Base-by-base conservation (phyloP, 2,113 vertebrate genomes). In the Triplophysa tibetana region DNA sequence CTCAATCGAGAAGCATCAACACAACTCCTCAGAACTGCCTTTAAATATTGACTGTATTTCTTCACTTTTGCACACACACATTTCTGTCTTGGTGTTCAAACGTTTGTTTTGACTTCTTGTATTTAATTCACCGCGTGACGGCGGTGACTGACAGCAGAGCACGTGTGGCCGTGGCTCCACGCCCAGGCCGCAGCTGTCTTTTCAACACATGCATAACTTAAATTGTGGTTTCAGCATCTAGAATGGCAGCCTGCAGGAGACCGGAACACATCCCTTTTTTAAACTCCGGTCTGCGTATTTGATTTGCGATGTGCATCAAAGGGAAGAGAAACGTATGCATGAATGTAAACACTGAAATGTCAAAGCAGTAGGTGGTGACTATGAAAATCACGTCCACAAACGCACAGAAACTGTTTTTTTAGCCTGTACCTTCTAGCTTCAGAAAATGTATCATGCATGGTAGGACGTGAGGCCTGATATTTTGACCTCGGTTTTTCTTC, bases 401-500 rank as follows among this genome's bases (percentile, higher is more conserved):
- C 43, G 17, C 10, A 50, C n/a, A 6, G 23, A 23, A 9, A 58
- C 65, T 17, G 26, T 6, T 38, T 38, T 38, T 52, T 45, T 17
- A 8, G 8, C 43, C 6, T 58, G 17, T 41, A 21, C 38, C 69
- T 38, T 58, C 2, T 21, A 6, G 19, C n/a, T 72, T 38, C 26
- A 70, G 12, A 77, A 29, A 70, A 38, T 38, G 7, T 38, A 38
- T 38, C 58, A 43, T 17, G 61, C 61, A 61, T 83, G 64, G 83
- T 88, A 81, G 84, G 82, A 87, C 86, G 84, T 82, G 76, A 29
- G 82, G 74, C 81, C 87, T 85, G 78, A 67, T 75, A 64, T 86
- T 87, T 77, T 88, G 87, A 88, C 88, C 87, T 87, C 77, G 77
- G 63, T 81, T 74, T 65, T 82, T 70, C 52, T 85, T 87, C 82